A percentile compares a stretch with the other conserved stretches of the same genome.
Evolutionary conservation across 2,888 invertebrate species (phyloP).

Genomic region (Amphipoea oculea): DNA sequence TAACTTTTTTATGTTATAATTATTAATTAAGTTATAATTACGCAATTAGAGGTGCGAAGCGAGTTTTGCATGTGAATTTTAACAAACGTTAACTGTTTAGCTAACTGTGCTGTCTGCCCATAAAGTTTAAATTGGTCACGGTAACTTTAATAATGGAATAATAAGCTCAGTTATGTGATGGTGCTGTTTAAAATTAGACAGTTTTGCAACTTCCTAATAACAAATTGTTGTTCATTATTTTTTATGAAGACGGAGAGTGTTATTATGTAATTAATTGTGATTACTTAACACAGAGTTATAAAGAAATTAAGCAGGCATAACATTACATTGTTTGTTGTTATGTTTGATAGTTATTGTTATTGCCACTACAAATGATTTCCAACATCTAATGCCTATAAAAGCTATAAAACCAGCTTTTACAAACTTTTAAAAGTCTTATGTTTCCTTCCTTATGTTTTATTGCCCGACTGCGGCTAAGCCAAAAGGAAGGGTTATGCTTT

Average conservation of each 20-base stretch:
- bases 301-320: slow-evolving; percentile 17
- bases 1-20: slow-evolving; percentile 52
- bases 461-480: not conserved
- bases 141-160: slow-evolving; percentile 63
- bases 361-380: not conserved
- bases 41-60: slow-evolving; percentile 68
- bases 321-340: slow-evolving; percentile 4
- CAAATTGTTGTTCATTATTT: slow-evolving; percentile 35
- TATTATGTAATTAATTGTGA: slow-evolving; percentile 37
- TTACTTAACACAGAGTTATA: slow-evolving; percentile 21
- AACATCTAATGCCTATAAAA: not conserved
- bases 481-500: not conserved
- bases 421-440: not conserved
- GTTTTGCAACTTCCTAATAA: slow-evolving; percentile 59
- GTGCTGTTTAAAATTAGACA: slow-evolving; percentile 55
- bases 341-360: slow-evolving; percentile 7
- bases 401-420: not conserved
- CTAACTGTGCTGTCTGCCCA: slow-evolving; percentile 66
- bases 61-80: slow-evolving; percentile 71
- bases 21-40: slow-evolving; percentile 69
- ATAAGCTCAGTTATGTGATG: slow-evolving; percentile 57
- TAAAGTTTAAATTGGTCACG: slow-evolving; percentile 65
- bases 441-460: slow-evolving; percentile 14
- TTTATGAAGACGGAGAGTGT: slow-evolving; percentile 32
- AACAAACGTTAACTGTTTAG: slow-evolving; percentile 68